A percentile compares a stretch with the other conserved stretches of the same genome.
Evolutionary conservation across 2,888 invertebrate genomes (phyloP).

Genomic region (Chromoteleia sp.): DNA sequence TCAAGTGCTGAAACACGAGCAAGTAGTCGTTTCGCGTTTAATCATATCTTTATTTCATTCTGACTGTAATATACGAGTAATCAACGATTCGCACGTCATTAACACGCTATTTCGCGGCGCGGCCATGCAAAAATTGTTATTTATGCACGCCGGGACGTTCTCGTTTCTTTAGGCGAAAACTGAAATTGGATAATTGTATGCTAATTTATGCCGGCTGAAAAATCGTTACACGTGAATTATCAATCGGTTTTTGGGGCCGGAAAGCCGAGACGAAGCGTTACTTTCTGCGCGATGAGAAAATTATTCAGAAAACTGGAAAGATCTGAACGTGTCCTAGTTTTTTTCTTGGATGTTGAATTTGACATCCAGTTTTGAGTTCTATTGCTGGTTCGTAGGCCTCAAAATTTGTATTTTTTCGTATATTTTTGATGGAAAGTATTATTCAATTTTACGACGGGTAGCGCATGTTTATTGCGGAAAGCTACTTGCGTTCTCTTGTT

Average conservation of each 20-base stretch:
- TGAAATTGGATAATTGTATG: conserved; percentile 54
- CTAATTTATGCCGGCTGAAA: conserved; percentile 34
- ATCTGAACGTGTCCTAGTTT: too few species aligned
- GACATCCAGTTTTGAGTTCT: too few species aligned
- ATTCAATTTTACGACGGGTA: too few species aligned
- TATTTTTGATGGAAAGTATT: too few species aligned
- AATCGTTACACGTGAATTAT: conserved; percentile 4
- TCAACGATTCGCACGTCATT: conserved; percentile 69
- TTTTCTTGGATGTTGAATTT: too few species aligned
- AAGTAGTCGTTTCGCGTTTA: conserved; percentile 67
- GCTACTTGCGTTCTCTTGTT: too few species aligned
- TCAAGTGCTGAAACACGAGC: conserved; percentile 68
- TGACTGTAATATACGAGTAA: conserved; percentile 65
- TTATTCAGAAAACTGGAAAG: too few species aligned
- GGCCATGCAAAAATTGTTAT: conserved; percentile 34
- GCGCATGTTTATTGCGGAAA: too few species aligned
- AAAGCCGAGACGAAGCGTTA: not conserved
- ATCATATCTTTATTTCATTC: conserved; percentile 67
- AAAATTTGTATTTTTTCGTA: too few species aligned
- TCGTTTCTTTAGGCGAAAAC: conserved; percentile 45
- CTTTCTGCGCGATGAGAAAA: not conserved
- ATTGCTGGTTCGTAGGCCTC: too few species aligned
- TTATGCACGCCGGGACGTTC: conserved; percentile 24
- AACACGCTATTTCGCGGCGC: conserved; percentile 50
- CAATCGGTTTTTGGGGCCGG: conserved; percentile 13